Base-by-base conservation (phyloP, 2,888 invertebrate species). In the Anthrax anthrax region DNA sequence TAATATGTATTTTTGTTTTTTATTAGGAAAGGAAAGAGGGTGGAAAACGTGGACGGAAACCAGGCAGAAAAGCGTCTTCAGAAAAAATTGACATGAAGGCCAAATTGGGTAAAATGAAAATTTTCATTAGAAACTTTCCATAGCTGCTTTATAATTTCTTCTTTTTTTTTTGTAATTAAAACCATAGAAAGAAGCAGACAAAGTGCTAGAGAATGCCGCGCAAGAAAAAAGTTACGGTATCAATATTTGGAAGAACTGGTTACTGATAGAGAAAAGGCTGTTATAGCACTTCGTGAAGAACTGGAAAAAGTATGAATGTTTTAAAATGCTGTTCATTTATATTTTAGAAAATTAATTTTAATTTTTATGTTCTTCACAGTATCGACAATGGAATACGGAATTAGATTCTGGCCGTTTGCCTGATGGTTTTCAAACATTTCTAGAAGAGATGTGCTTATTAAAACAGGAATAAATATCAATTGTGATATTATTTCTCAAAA, bases 161-260 rank as follows among this genome's bases (percentile, higher is more conserved):
- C 18, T 12, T 36, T 18, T 37, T 39, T 39, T 2, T 19, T 19
- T 39, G 18, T 18, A 17, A 17, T 17, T 41, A n/a, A n/a, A n/a
- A n/a, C 32, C 12, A n/a, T 18, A 89, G 95, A 96, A 71, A 79
- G 95, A 51, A 95, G 95, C 69, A 78, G 96, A 56, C 95, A 96
- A 73, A 94, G 94, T 71, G 96, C 96, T 55, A 77, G 95, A 58
- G 96, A 96, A 75, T 96, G 96, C 67, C 81, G 96, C 54, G 95
- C 95, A 41, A 78, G 96, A 44, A 96, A 96, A 73, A 96, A 96
- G 67, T 75, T 96, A 52, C 80, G 96, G 44, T 96, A 96, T 69
- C 95, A 96, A 68, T 96, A 96, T 64, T 73, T 96, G 54, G 95
- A 96, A 68, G 95, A 96, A 70, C 71, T 96, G 54, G 95, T 96